Base-by-base conservation (phyloP, 2,113 vertebrate species). In the Promerops cafer region DNA sequence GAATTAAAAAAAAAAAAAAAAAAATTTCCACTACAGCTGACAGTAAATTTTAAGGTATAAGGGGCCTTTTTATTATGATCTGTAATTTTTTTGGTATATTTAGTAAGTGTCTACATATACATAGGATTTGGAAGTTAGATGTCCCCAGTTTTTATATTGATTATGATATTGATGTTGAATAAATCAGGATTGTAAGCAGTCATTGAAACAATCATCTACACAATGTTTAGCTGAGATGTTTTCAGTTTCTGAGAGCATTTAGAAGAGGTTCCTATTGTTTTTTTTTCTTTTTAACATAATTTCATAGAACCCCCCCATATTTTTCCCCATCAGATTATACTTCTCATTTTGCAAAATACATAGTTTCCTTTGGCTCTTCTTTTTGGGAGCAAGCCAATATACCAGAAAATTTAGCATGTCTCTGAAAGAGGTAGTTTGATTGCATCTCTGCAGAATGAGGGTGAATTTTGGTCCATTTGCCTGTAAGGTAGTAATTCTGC, bases 251-350 rank as follows among this genome's bases (percentile, higher is more conserved):
- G 22, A 53, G 20, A 72, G 5, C 35, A 78, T 66, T n/a, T 28
- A 52, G 24, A 72, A 72, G 19, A 66, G 5, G 30, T 70, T 82
- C 7, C 30, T 78, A 8, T 26, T 64, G 0, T 8, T 54, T 76
- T 61, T 64, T 79, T 39, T 24, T 54, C 1, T 37, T 78, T 50
- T 53, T 47, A 37, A 75, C n/a, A 31, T 49, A 19, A 31, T 76
- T 49, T 64, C 13, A 35, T 47, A 44, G 11, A 75, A 78, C 5
- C 0, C 0, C 5, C 4, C 3, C 3, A 4, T 10, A 30, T 35
- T 52, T 57, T 33, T 53, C 13, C 13, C 12, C 45, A 5, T 27
- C 66, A 52, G 14, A n/a, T 65, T 60, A 24, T 49, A 31, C 11
- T 75, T n/a, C 54, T 63, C 5, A 27, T 86, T 91, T 90, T 82